Evolutionary conservation across 2,888 invertebrate genomes (phyloP), one percentile per base, ranked within the genome.

Genomic region (Microdon myrmicae): DNA sequence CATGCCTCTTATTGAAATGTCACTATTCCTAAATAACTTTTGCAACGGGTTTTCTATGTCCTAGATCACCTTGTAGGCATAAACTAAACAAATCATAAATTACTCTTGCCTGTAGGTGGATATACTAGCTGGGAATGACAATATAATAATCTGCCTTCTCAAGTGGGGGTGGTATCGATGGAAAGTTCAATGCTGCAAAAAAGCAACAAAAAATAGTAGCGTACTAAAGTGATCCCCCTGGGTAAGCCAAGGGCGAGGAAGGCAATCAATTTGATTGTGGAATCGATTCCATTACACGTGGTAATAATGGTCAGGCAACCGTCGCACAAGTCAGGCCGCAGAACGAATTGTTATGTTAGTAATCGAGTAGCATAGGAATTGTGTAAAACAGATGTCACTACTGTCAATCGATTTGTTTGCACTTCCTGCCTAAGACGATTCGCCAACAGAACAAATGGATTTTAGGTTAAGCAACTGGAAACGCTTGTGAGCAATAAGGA

Each of bases 351-450:
- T 60, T 55, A 47, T 60, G 54, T 60, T 31, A 31, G 55, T 61
- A 61, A 61, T 61, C 56, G 56, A 56, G 56, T 35, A 56, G 48
- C 32, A 44, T 48, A 49, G 55, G 49, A 61, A 61, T 53, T 56
- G 61, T 61, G 49, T 45, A 56, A 61, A 56, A 22, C 61, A 61
- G 61, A 61, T 61, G 61, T 61, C 44, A 61, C 38, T 56, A 39
- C 29, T 45, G 44, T 56, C 49, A 61, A 61, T 61, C 56, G 56
- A 61, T 61, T 60, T 60, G 41, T 38, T 29, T 28, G 38, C 54
- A 55, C 31, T 38, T 41, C 28, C 38, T 29, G 34, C 29, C 10
- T 20, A n/a, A n/a, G n/a, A n/a, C n/a, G n/a, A n/a, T 19, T 7
- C 3, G 3, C 16, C 29, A 3, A 29, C n/a, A 29, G 1, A 10